Base-by-base conservation (phyloP, 1,140 invertebrate species). In the Daktulosphaira vitifoliae region DNA sequence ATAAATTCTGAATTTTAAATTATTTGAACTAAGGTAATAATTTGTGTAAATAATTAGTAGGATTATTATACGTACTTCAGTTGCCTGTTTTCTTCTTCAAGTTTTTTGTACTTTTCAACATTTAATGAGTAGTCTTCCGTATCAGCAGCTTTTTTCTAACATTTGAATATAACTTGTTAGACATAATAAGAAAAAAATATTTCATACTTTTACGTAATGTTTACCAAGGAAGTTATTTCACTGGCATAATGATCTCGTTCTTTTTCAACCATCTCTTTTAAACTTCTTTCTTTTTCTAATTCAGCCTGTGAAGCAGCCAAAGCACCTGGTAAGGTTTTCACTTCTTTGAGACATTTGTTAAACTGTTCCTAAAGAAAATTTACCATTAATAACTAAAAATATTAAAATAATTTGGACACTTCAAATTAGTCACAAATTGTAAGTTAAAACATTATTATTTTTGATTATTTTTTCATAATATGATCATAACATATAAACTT, bases 31-130 rank as follows among this genome's bases (percentile, higher is more conserved):
- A 5, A 33, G 11, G 11, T 33, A 33, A 33, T 33, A 33, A 33
- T 33, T n/a, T n/a, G n/a, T n/a, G n/a, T n/a, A n/a, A n/a, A n/a
- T n/a, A n/a, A 33, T 33, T 33, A 33, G 11, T 6, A 33, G 11
- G 29, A 33, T 33, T 33, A 11, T 33, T 33, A 6, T 33, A 33
- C 29, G 11, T 22, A 54, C 52, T n/a, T 59, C 7, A 59, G 20
- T 18, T 59, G 39, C 6, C 15, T 18, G 16, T 59, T 59, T 29
- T 59, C n/a, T 46, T 59, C 39, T 46, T 59, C 54, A 15, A 54
- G 18, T 11, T 7, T 9, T 9, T 25, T 54, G 37, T 18, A 1
- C 2, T 0, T 16, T 26, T 15, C 42, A 1, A 4, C 16, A 26
- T 26, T 44, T 0, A 11, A 16, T 15, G 18, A 6, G 2, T 18